Percentiles rank a stretch among this genome's conserved stretches.
These are phyloP conservation scores for Eupithecia inturbata DNA, from an alignment of 2,888 invertebrate species.

Conservation along the genomic window DNA sequence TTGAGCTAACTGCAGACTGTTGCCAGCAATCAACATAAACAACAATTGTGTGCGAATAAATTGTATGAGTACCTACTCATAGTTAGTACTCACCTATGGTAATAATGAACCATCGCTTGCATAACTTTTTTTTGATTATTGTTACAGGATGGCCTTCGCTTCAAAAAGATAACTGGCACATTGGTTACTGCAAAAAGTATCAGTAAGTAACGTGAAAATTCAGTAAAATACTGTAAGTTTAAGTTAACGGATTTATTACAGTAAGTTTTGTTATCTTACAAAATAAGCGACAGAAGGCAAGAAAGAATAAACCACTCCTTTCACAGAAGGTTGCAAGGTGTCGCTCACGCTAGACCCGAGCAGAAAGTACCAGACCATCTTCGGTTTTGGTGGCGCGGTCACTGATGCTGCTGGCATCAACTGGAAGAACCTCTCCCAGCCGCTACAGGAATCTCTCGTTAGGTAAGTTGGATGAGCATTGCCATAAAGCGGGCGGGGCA, in stretches of 20 bases:
- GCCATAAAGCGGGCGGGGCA: not conserved
- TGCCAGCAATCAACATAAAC: too few species aligned
- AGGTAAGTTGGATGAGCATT: slow-evolving; percentile 37
- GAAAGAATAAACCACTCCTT: not conserved
- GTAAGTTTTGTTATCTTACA: not conserved
- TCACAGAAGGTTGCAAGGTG: slow-evolving; percentile 16
- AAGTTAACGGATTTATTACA: not conserved
- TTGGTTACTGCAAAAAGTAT: slow-evolving; percentile 17
- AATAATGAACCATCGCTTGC: too few species aligned
- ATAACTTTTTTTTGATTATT: too few species aligned
- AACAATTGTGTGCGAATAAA: too few species aligned
- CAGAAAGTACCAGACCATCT: slow-evolving; percentile 85
- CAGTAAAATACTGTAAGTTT: not conserved
- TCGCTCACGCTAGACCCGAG: slow-evolving; percentile 41
- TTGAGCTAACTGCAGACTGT: too few species aligned
- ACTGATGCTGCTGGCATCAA: slow-evolving; percentile 89
- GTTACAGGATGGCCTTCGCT: slow-evolving; percentile 58
- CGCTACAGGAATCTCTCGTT: slow-evolving; percentile 60
- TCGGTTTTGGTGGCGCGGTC: slow-evolving; percentile 93
- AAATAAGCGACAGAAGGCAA: not conserved
- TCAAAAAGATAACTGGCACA: slow-evolving; percentile 52
- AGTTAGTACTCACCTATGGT: too few species aligned
- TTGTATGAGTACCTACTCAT: too few species aligned
- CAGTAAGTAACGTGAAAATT: slow-evolving; percentile 10
- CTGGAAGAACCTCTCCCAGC: slow-evolving; percentile 81